phyloP scores from a whole-genome alignment of 2,888 invertebrate genomes.

The Ramazzottius varieornatus region DNA sequence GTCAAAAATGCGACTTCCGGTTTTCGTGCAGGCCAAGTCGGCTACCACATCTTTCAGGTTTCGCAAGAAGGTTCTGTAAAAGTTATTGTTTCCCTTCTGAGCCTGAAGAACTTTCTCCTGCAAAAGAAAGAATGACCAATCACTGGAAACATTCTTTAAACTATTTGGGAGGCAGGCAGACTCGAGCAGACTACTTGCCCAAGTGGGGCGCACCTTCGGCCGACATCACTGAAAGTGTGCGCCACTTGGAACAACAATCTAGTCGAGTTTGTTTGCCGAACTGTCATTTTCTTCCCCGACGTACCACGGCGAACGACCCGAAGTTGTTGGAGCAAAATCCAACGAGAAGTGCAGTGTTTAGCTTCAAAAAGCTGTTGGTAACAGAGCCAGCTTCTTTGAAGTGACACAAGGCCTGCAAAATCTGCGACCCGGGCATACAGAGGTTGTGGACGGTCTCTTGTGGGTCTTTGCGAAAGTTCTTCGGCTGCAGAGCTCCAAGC shows the following conservation, averaged over 20 bases:
- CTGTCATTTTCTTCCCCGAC: too few relatives aligned
- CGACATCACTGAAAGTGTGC: too few relatives aligned
- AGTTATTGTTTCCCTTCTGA: not conserved
- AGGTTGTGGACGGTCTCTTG: not conserved
- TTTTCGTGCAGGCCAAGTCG: not conserved
- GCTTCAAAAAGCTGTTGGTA: not conserved
- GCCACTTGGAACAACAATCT: too few relatives aligned
- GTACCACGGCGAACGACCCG: not conserved
- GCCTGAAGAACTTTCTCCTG: not conserved
- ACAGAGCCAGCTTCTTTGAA: not conserved
- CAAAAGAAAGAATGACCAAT: not conserved
- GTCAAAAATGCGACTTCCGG: not conserved
- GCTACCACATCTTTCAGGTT: not conserved
- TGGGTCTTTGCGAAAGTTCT: not conserved
- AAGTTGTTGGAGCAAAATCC: not conserved
- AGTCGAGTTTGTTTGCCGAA: too few relatives aligned
- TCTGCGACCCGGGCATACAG: not conserved
- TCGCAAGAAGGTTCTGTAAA: not conserved
- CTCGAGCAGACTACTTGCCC: too few relatives aligned
- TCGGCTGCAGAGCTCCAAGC: not conserved
- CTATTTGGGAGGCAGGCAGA: too few relatives aligned
- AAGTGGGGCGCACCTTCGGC: too few relatives aligned
- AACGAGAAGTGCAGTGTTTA: not conserved
- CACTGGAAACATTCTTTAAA: too few relatives aligned
- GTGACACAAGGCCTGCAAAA: not conserved